Base-by-base conservation (phyloP, 1,140 invertebrate genomes). In the Xylocopa sonorina region DNA sequence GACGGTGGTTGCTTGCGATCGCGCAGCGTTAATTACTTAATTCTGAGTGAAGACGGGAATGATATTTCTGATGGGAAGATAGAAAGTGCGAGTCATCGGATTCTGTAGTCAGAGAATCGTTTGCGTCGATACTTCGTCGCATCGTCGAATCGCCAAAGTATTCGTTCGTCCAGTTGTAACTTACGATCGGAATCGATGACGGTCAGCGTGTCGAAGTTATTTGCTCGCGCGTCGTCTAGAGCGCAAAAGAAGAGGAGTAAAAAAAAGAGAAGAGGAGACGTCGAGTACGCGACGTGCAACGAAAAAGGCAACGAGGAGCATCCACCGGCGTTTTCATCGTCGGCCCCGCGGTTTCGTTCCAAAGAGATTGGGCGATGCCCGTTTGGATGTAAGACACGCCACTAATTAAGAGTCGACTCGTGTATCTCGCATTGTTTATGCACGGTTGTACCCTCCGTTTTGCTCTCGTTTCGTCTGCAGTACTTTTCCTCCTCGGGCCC, bases 361-460 rank as follows among this genome's bases (percentile, higher is more conserved):
- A 46, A 4, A 14, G 41, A 57, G 64, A 77, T 77, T 53, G 64
- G 50, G n/a, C 50, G 63, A 53, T 12, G 29, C 38, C 29, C 24
- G 51, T 34, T 29, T 34, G 50, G 38, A 76, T 32, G 21, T 50
- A 21, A 75, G 62, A 41, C 73, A 55, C 48, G 63, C 38, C 51
- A 32, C 74, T 76, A 76, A 76, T 76, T 76, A 76, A 76, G 63
- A 55, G 73, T 67, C 73, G 27, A 68, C 74, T 68, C n/a, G n/a
- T n/a, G 50, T 77, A 64, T 68, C 64, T 46, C 32, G 74, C 74
- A 77, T 77, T 77, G 64, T 77, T 77, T 77, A 77, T 77, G 74
- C 74, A 77, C n/a, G 53, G 29, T 14, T 43, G 14, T 68, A 24
- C 48, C 41, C 4, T 76, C n/a, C 51, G 46, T 77, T 58, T 68